These are phyloP conservation scores for Emmelina monodactyla DNA, from an alignment of 2,888 invertebrate genomes.

Conservation along the genomic window DNA sequence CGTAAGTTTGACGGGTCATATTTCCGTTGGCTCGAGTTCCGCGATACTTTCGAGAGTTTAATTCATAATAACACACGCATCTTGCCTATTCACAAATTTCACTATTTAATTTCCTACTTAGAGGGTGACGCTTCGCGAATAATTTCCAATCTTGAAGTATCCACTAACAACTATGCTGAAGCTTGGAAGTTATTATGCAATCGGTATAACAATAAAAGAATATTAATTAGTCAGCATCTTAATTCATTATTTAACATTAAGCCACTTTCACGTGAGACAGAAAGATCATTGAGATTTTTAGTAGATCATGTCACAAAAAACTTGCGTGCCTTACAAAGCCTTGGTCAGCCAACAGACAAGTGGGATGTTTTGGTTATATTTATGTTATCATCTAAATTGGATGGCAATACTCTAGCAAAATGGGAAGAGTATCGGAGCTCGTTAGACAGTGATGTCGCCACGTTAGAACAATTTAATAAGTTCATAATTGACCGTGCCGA, in stretches of 20 bases:
- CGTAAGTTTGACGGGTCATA: conserved; percentile 17
- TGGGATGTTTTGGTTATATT: conserved; percentile 14
- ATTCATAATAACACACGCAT: conserved; percentile 18
- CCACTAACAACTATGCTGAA: conserved; percentile 9
- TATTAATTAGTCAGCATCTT: conserved; percentile 15
- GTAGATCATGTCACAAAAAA: conserved; percentile 17
- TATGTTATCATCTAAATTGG: conserved; percentile 14
- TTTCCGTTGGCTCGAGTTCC: conserved; percentile 18
- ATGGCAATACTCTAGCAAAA: conserved; percentile 11
- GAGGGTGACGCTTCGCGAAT: conserved; percentile 17
- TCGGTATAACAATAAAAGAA: conserved; percentile 13
- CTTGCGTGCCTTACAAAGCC: conserved; percentile 14
- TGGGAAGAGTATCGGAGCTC: conserved; percentile 3
- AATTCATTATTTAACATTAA: conserved; percentile 14
- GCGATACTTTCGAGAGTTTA: conserved; percentile 15
- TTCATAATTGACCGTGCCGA: conserved; percentile 3
- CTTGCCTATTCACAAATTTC: conserved; percentile 15
- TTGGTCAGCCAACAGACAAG: conserved; percentile 15
- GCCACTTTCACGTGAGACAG: conserved; percentile 11
- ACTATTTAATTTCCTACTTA: conserved; percentile 16
- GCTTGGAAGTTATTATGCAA: conserved; percentile 12
- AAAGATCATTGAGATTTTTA: conserved; percentile 13
- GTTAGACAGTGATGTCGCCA: background rate
- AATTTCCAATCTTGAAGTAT: conserved; percentile 13
- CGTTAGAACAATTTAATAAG: conserved; percentile 3